Percentiles rank a stretch among this genome's conserved stretches.
Conservation (phyloP, 2,113 vertebrate genomes). For the Hemichromis elongatus region DNA sequence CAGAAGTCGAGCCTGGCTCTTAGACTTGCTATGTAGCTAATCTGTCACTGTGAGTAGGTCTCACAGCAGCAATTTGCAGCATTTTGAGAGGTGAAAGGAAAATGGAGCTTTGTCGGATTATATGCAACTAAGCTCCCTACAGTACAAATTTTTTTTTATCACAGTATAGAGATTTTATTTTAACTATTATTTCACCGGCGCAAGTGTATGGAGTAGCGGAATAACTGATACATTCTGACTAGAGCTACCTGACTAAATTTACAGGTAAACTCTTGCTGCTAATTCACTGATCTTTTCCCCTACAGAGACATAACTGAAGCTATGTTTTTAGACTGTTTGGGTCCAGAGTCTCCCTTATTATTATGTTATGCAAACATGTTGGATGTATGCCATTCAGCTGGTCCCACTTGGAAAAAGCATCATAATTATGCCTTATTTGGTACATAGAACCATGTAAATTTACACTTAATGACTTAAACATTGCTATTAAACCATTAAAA, state of each 20-base stretch:
- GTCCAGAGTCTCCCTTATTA: background rate
- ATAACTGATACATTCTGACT: background rate
- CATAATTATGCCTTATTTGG: background rate
- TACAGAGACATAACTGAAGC: background rate
- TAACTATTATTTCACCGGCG: background rate
- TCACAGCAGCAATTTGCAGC: background rate
- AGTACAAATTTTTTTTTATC: background rate
- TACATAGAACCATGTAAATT: fast-evolving
- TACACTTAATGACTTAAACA: background rate
- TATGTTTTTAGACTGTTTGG: background rate
- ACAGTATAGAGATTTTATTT: background rate
- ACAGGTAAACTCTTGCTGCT: background rate
- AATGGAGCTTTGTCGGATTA: background rate
- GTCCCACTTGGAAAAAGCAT: background rate
- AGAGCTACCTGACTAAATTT: background rate
- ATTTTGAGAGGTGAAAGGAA: background rate
- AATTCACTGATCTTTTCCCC: background rate
- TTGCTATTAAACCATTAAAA: background rate
- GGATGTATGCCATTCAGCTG: background rate
- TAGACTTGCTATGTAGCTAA: background rate
- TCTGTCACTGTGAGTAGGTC: background rate
- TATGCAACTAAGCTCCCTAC: background rate
- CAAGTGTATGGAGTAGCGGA: background rate
- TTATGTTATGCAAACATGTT: background rate
- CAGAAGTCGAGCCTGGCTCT: background rate